These are phyloP conservation scores for Rhincodon typus DNA, from an alignment of 2,797 vertebrate species.

Conservation along the genomic window DNA sequence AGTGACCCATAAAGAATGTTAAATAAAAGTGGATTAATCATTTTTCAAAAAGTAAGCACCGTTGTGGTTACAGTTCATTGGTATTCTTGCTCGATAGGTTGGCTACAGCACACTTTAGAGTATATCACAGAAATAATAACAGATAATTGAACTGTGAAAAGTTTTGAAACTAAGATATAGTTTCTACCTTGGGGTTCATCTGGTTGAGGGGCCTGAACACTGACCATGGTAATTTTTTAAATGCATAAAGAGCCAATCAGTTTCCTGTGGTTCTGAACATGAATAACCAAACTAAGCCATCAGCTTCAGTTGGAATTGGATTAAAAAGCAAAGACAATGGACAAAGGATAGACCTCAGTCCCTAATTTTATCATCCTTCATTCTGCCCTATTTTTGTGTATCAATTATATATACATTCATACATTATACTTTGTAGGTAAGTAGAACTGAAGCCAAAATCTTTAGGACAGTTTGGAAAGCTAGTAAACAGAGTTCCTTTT, in stretches of 20 bases:
- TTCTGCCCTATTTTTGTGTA: neutral
- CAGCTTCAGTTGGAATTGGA: neutral
- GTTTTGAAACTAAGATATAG: neutral
- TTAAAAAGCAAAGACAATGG: neutral
- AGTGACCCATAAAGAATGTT: conserved; percentile 18
- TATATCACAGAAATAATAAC: neutral
- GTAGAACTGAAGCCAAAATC: neutral
- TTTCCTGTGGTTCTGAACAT: neutral
- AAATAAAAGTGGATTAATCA: neutral
- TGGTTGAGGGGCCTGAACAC: neutral
- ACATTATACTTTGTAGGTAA: neutral
- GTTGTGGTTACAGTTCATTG: neutral
- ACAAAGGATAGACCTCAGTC: neutral
- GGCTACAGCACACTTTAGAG: neutral
- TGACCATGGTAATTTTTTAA: neutral
- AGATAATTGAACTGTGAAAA: neutral
- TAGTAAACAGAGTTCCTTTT: neutral
- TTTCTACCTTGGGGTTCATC: neutral
- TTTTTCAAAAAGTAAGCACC: neutral
- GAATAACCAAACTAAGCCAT: neutral
- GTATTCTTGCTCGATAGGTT: neutral
- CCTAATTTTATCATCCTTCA: neutral
- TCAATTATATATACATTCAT: neutral
- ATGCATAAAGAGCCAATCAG: neutral
- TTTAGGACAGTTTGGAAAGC: neutral